Evolutionary conservation across 2,797 vertebrate species (phyloP).

Genomic region (Anolis apletophallus): DNA sequence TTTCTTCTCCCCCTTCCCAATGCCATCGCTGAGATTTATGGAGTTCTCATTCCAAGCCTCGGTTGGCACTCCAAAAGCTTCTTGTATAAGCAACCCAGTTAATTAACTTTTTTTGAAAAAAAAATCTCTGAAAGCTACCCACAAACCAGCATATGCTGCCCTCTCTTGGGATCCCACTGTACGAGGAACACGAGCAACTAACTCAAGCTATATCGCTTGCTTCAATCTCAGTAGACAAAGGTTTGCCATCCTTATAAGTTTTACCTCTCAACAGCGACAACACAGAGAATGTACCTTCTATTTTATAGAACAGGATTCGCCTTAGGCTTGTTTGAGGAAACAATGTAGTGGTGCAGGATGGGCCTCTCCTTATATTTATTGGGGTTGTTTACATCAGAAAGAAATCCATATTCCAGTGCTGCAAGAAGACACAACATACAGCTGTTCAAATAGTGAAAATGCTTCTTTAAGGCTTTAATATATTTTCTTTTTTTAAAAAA

Average conservation of each 20-base stretch:
- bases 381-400: too few relatives aligned
- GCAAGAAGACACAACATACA: too few relatives aligned
- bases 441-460: too few relatives aligned
- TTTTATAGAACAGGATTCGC: background rate
- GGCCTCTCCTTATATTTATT: background rate
- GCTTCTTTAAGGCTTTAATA: too few relatives aligned
- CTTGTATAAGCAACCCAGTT: background rate
- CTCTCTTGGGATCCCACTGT: rapidly evolving
- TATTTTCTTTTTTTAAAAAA: too few relatives aligned
- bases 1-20: background rate
- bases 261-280: background rate
- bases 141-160: background rate
- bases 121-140: background rate
- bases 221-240: too few relatives aligned
- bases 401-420: too few relatives aligned
- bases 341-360: background rate
- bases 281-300: background rate
- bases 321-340: background rate
- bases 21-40: background rate
- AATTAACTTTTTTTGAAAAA: background rate
- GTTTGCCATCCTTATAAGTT: too few relatives aligned
- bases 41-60: conserved; percentile 15
- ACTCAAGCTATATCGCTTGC: rapidly evolving
- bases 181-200: background rate
- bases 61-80: background rate